Evolutionary conservation across 2,888 invertebrate genomes (phyloP).

Genomic region (Lydus trimaculatus): DNA sequence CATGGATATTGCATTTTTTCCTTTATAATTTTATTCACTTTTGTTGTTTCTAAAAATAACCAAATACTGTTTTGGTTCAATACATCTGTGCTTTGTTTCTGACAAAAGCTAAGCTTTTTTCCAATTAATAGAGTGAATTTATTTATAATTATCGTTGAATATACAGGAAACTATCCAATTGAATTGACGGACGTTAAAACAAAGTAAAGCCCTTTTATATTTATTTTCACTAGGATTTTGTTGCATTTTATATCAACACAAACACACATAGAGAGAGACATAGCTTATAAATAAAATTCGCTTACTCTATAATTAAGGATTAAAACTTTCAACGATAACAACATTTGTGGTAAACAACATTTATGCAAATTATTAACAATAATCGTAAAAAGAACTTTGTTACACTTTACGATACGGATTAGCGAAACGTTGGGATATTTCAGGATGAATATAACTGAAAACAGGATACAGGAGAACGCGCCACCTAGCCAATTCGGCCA

Average conservation of each 20-base stretch:
- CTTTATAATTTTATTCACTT: not conserved
- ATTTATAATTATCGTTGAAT: not conserved
- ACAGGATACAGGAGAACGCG: conserved; percentile 18
- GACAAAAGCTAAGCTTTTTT: not conserved
- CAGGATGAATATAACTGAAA: too few species aligned
- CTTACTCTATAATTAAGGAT: conserved; percentile 23
- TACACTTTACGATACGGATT: not conserved
- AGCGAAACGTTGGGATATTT: not conserved
- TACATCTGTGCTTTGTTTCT: not conserved
- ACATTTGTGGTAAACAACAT: not conserved
- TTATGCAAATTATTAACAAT: conserved; percentile 4
- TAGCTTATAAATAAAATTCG: conserved; percentile 28
- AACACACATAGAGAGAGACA: too few species aligned
- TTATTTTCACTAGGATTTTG: not conserved
- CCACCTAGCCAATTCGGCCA: conserved; percentile 18
- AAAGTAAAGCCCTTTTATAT: not conserved
- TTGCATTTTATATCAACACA: not conserved
- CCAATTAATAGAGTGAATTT: not conserved
- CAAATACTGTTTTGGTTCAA: not conserved
- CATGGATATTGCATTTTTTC: conserved; percentile 2
- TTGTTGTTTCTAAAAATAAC: not conserved
- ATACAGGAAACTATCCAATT: not conserved
- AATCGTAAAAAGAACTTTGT: not conserved
- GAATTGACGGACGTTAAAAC: not conserved
- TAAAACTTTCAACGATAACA: conserved; percentile 10